Evolutionary conservation across 2,113 vertebrate genomes (phyloP).

Genomic region (Tautogolabrus adspersus): DNA sequence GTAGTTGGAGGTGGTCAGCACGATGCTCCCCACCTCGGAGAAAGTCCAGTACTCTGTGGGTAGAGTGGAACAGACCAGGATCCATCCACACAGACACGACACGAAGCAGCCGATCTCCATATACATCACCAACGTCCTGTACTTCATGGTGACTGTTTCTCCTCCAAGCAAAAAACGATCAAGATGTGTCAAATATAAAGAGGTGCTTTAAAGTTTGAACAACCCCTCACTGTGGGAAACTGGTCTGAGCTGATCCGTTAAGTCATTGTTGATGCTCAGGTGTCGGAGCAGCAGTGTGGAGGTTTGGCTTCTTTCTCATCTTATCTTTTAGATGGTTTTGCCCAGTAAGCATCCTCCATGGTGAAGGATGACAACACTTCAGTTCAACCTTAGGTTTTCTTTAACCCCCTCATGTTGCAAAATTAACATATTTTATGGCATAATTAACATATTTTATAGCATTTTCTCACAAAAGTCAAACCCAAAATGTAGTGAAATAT

Average conservation of each 20-base stretch:
- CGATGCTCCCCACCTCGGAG: constrained; percentile 89
- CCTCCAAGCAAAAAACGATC: neutral
- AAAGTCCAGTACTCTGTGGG: constrained; percentile 94
- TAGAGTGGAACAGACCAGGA: constrained; percentile 91
- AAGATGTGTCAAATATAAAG: neutral
- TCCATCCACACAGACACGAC: constrained; percentile 89
- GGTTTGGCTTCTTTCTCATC: constrained; percentile 22
- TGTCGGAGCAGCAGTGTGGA: constrained; percentile 13
- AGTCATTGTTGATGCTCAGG: neutral
- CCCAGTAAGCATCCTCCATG: constrained; percentile 64
- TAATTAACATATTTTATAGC: neutral
- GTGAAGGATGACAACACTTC: neutral
- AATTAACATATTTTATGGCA: neutral
- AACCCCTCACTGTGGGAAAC: constrained; percentile 8
- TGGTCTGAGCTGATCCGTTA: neutral
- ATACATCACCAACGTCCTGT: constrained; percentile 80
- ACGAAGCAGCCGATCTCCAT: constrained; percentile 90
- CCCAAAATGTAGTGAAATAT: too few species aligned
- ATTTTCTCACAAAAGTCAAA: too few species aligned
- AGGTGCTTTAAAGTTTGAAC: neutral
- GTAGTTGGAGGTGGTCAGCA: constrained; percentile 91
- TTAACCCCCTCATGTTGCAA: neutral
- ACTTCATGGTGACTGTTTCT: constrained; percentile 66
- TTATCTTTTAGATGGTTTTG: constrained; percentile 71
- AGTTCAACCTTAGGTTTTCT: neutral